Evolutionary conservation across 2,113 vertebrate species (phyloP).

Genomic region (Aphyosemion australe): DNA sequence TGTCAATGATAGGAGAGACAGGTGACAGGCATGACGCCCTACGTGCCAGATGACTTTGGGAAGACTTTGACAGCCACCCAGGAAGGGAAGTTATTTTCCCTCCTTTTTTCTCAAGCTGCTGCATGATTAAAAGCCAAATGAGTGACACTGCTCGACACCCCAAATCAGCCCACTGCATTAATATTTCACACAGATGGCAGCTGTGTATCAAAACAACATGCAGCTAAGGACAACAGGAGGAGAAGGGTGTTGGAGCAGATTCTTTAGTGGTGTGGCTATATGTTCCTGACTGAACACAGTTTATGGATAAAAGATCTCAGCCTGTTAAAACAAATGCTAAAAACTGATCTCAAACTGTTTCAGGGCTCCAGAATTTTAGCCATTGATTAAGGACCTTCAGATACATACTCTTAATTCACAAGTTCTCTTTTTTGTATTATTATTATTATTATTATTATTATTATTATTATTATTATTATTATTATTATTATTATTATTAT

Average conservation of each 20-base stretch:
- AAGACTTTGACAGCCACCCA: conserved; percentile 80
- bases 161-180: conserved; percentile 83
- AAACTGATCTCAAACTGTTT: not conserved
- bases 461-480: no score
- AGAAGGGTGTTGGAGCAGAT: conserved; percentile 61
- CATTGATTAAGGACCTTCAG: no score
- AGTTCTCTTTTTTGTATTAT: no score
- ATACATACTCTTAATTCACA: no score
- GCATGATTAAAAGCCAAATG: conserved; percentile 85
- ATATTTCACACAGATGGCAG: conserved; percentile 84
- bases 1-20: conserved; percentile 74
- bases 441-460: no score
- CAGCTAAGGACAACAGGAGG: conserved; percentile 74
- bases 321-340: not conserved
- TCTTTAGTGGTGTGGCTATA: conserved; percentile 26
- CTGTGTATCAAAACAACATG: conserved; percentile 82
- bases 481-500: no score
- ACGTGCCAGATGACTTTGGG: conserved; percentile 78
- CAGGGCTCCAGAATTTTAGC: no score
- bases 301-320: conserved; percentile 7
- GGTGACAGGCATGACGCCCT: conserved; percentile 73
- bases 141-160: conserved; percentile 82
- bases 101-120: conserved; percentile 75
- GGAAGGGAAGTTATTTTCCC: conserved; percentile 73
- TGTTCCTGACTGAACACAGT: conserved; percentile 32